Evolutionary conservation across 2,888 invertebrate genomes (phyloP).

Genomic region (Mycogona germanica): DNA sequence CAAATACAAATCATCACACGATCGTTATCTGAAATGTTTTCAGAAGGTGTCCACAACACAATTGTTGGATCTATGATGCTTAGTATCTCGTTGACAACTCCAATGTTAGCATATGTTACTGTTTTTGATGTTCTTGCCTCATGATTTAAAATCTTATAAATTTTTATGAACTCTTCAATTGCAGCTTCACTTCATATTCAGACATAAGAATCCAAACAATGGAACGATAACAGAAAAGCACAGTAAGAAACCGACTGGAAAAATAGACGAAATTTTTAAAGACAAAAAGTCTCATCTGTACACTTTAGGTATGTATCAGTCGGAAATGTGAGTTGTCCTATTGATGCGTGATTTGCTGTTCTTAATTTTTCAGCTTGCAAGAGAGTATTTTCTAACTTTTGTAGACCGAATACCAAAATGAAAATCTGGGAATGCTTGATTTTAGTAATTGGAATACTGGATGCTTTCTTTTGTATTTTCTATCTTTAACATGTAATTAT

Average conservation of each 20-base stretch:
- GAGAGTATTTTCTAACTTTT: too few species aligned
- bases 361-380: too few species aligned
- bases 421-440: not conserved
- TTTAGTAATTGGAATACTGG: not conserved
- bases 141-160: too few species aligned
- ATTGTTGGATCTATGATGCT: too few species aligned
- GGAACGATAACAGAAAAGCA: conserved; percentile 88
- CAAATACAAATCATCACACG: too few species aligned
- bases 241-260: conserved; percentile 75
- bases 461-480: not conserved
- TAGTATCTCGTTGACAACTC: too few species aligned
- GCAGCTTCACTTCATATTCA: conserved; percentile 72
- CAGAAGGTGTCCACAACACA: too few species aligned
- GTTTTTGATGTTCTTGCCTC: not conserved
- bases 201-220: conserved; percentile 86
- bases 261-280: conserved; percentile 72
- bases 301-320: conserved; percentile 42
- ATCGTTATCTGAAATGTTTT: too few species aligned
- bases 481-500: not conserved
- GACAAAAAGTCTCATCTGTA: conserved; percentile 89
- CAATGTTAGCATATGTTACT: too few species aligned
- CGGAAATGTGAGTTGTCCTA: not conserved
- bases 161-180: too few species aligned
- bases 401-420: not conserved
- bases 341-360: not conserved